Percentiles rank a stretch among this genome's conserved stretches.
Conservation (phyloP, 2,797 vertebrate genomes). For the Urocyon cinereoargenteus region DNA sequence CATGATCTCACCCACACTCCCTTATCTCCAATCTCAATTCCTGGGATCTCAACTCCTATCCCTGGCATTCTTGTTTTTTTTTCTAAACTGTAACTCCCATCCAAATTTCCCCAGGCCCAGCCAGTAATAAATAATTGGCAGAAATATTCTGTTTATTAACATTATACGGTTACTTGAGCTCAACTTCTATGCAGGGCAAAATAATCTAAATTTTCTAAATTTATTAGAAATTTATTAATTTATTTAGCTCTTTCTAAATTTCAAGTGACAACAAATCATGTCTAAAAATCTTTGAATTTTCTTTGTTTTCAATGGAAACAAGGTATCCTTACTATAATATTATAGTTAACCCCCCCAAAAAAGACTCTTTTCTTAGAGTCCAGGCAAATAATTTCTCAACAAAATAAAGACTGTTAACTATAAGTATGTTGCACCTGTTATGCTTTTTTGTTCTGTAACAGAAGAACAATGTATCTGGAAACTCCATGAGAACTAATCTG, state of each 20-base stretch:
- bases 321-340: not conserved
- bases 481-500: not conserved
- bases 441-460: constrained; percentile 18
- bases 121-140: not conserved
- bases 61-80: not conserved
- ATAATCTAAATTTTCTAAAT: too few species aligned
- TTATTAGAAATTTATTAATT: too few species aligned
- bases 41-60: not conserved
- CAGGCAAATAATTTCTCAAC: constrained; percentile 11
- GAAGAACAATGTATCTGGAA: not conserved
- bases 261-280: not conserved
- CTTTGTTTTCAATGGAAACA: constrained; percentile 46
- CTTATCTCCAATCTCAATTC: not conserved
- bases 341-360: not conserved
- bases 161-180: not conserved
- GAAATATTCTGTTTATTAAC: not conserved
- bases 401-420: constrained; percentile 11
- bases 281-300: not conserved
- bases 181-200: not conserved
- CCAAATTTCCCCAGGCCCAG: not conserved
- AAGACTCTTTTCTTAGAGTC: not conserved
- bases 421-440: not conserved
- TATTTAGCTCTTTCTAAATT: constrained; percentile 32
- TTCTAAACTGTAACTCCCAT: not conserved
- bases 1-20: not conserved